Evolutionary conservation across 1,140 invertebrate species (phyloP), one percentile per base, ranked within the genome.

Genomic region (Anastrepha obliqua): DNA sequence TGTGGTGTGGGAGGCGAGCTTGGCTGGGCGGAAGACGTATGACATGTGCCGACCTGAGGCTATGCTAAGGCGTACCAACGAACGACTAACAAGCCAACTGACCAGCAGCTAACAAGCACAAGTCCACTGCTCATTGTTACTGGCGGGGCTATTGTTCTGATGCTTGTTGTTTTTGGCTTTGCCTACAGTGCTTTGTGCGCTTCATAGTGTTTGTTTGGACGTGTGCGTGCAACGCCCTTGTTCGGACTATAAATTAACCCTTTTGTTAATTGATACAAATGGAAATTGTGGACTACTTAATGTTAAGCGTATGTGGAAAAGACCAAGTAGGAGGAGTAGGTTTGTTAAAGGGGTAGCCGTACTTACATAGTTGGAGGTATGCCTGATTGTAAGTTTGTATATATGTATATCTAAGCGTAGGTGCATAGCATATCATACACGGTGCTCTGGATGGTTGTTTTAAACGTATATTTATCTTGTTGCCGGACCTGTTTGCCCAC

Each of bases 261-360:
- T 92, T 92, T 92, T 92, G 91, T 92, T 92, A 92, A 92, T 92
- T 92, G 91, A 92, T 92, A 92, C 91, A 92, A 92, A 92, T 92
- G 91, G 89, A 92, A 86, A 86, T 86, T 86, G 85, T 62, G 85
- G 85, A 86, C 85, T 86, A 86, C 85, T 86, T 86, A 86, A 86
- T 86, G 55, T 86, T 86, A 86, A 86, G 55, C 59, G 74, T 81
- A 81, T 81, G 74, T 81, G 74, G 74, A 47, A 81, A 81, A 81
- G 74, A 20, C 74, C 74, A 81, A 55, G 74, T 59, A 60, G 58
- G 85, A 5, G 58, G 39, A 29, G 58, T 0, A 4, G 0, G 3
- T 51, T 7, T 5, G 85, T 15, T 51, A 42, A 29, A n/a, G 78
- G 67, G 67, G 13, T 67, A 39, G 15, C 44, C 11, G 29, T 42